Percentiles rank a stretch among this genome's conserved stretches.
These are phyloP conservation scores for Pogonomyrmex barbatus DNA, from an alignment of 1,140 invertebrate species.

Conservation along the genomic window DNA sequence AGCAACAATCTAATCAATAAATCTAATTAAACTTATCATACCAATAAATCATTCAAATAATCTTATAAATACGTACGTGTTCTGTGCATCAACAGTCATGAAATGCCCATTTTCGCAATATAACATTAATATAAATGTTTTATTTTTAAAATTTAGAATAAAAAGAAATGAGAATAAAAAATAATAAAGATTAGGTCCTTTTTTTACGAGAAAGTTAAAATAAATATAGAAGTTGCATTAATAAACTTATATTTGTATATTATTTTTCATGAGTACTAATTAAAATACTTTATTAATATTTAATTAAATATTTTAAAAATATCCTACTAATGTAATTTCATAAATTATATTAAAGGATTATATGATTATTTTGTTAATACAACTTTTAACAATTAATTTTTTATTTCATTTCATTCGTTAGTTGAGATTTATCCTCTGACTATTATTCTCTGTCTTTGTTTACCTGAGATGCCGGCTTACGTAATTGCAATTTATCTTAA, in stretches of 20 bases:
- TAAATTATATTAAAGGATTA: neutral
- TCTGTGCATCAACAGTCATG: neutral
- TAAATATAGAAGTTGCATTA: neutral
- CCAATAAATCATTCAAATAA: slow-evolving; percentile 34
- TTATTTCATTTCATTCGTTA: neutral
- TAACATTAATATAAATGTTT: neutral
- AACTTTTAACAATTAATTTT: neutral
- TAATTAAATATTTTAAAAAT: neutral
- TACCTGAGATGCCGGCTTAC: slow-evolving; percentile 67
- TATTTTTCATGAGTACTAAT: neutral
- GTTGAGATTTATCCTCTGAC: neutral
- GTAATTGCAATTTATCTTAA: slow-evolving; percentile 69
- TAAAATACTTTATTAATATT: slow-evolving; percentile 8
- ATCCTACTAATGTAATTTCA: neutral
- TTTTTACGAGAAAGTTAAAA: neutral
- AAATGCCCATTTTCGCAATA: neutral
- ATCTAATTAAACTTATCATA: slow-evolving; percentile 8
- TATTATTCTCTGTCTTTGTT: neutral
- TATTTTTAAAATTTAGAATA: neutral
- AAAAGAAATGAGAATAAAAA: neutral
- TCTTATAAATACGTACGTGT: neutral
- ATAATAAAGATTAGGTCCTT: neutral
- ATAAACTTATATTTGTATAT: neutral
- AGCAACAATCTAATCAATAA: slow-evolving; percentile 34
- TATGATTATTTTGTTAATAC: neutral